A percentile compares a stretch with the other conserved stretches of the same genome.
Evolutionary conservation across 1,140 invertebrate genomes (phyloP).

Genomic region (Akabosia matsudoensis): DNA sequence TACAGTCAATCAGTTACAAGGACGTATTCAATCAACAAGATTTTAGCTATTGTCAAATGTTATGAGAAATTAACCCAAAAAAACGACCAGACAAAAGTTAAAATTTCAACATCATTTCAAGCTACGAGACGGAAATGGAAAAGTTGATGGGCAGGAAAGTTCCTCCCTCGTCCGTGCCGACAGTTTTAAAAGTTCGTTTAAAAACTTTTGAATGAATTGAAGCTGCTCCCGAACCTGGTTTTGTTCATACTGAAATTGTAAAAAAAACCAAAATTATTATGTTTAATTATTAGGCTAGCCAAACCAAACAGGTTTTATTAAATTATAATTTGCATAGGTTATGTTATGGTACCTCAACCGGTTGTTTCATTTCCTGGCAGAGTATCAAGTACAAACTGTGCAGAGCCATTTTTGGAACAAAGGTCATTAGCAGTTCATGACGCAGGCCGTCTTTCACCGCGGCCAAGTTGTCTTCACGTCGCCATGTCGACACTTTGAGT

Average conservation of each 20-base stretch:
- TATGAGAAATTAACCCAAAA: too few species aligned
- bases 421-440: not conserved
- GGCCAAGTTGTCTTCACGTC: not conserved
- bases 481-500: not conserved
- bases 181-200: not conserved
- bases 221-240: not conserved
- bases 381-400: not conserved
- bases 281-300: too few species aligned
- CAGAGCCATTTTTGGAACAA: not conserved
- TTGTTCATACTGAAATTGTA: not conserved
- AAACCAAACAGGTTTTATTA: too few species aligned
- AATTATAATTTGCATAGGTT: too few species aligned
- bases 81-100: too few species aligned
- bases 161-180: not conserved
- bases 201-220: conserved; percentile 1
- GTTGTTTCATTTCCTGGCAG: conserved; percentile 12
- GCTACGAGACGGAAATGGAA: not conserved
- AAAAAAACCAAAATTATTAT: not conserved
- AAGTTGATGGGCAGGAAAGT: not conserved
- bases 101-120: too few species aligned
- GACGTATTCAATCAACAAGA: too few species aligned
- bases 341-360: not conserved
- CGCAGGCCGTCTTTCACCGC: not conserved
- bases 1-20: too few species aligned
- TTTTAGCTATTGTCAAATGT: too few species aligned